Evolutionary conservation across 2,113 vertebrate genomes (phyloP).

Genomic region (Platichthys stellatus): DNA sequence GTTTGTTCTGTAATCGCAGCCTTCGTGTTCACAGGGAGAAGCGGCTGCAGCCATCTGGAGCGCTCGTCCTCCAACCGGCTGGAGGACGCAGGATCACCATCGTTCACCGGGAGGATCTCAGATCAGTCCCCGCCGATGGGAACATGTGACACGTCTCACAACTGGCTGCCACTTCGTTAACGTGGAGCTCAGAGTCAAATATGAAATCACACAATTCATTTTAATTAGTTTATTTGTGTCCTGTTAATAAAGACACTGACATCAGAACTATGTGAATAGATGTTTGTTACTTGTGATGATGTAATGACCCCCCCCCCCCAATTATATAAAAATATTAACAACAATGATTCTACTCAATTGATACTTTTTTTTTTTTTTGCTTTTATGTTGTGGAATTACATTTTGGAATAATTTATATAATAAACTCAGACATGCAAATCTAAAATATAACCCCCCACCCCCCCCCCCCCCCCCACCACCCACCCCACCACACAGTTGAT

Average conservation of each 20-base stretch:
- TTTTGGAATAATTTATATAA: too few species aligned
- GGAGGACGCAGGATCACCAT: neutral
- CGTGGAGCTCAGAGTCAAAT: neutral
- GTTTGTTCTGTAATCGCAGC: conserved; percentile 50
- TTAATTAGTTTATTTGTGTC: too few species aligned
- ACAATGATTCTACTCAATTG: neutral
- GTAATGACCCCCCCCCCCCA: too few species aligned
- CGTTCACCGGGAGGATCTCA: neutral
- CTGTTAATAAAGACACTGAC: too few species aligned
- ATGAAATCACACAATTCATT: too few species aligned
- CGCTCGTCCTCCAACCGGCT: neutral
- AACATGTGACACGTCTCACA: conserved; percentile 21
- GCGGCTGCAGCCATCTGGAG: conserved; percentile 47
- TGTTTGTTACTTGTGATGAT: neutral
- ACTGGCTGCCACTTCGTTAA: neutral
- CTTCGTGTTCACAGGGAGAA: conserved; percentile 10
- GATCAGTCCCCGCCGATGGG: conserved; percentile 14
- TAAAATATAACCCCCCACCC: too few species aligned
- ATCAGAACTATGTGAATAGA: neutral
- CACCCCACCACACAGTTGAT: too few species aligned
- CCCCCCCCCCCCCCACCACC: too few species aligned
- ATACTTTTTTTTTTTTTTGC: too few species aligned
- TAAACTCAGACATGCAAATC: too few species aligned
- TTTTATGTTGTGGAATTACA: too few species aligned
- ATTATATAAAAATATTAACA: too few species aligned